These are phyloP conservation scores for Elegia similella DNA, from an alignment of 2,888 invertebrate genomes.

Conservation along the genomic window DNA sequence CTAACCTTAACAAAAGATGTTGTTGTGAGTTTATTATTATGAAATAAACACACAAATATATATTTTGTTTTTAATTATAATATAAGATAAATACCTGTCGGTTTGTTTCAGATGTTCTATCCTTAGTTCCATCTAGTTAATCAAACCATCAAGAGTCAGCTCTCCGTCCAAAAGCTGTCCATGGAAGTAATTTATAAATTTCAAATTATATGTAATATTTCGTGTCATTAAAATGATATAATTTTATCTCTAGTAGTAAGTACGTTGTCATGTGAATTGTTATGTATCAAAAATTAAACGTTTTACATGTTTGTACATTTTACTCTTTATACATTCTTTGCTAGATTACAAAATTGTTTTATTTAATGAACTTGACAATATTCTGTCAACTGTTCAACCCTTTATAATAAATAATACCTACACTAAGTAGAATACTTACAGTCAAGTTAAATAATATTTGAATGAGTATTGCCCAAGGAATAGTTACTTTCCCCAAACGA, in stretches of 20 bases:
- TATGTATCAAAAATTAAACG: neutral
- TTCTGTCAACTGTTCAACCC: neutral
- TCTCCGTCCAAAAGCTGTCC: conserved; percentile 38
- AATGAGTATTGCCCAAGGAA: too few relatives aligned
- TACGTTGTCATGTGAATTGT: neutral
- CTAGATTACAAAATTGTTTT: neutral
- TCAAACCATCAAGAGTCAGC: conserved; percentile 14
- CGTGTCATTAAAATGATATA: too few relatives aligned
- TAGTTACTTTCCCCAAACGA: too few relatives aligned
- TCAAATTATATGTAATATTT: neutral
- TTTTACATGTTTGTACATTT: conserved; percentile 5
- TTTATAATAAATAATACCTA: neutral
- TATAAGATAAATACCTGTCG: too few relatives aligned
- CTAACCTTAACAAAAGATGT: too few relatives aligned
- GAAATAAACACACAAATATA: too few relatives aligned
- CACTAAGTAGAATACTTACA: too few relatives aligned
- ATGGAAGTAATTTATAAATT: conserved; percentile 8
- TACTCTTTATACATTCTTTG: conserved; percentile 5
- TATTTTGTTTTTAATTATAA: too few relatives aligned
- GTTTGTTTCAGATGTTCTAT: neutral
- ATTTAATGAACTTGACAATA: neutral
- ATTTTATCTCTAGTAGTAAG: neutral
- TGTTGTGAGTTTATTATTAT: too few relatives aligned
- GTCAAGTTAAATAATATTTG: too few relatives aligned
- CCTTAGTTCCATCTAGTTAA: too few relatives aligned